Evolutionary conservation across 2,113 vertebrate species (phyloP).

Genomic region (Cryptomyrus ogoouensis): DNA sequence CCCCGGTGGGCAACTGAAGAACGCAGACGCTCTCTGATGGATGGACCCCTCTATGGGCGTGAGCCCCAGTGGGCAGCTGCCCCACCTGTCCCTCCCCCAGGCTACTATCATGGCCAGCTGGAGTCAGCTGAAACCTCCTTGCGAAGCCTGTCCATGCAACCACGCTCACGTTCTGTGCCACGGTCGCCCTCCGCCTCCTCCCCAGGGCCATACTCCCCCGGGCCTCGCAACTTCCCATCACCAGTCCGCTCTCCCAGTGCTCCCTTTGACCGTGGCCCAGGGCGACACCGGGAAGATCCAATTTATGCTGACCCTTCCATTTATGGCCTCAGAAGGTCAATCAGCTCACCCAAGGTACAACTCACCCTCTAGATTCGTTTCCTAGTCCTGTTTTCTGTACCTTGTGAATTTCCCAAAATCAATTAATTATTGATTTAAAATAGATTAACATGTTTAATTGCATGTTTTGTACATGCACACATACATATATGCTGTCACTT

Average conservation of each 20-base stretch:
- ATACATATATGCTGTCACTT: neutral
- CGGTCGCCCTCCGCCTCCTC: slow-evolving; percentile 76
- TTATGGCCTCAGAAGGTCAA: slow-evolving; percentile 76
- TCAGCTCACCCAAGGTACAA: slow-evolving; percentile 86
- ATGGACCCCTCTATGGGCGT: slow-evolving; percentile 61
- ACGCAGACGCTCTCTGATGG: slow-evolving; percentile 73
- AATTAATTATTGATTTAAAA: neutral
- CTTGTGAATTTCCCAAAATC: neutral
- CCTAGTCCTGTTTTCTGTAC: neutral
- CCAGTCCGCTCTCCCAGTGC: slow-evolving; percentile 75
- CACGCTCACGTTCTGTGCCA: slow-evolving; percentile 85
- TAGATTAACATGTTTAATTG: neutral
- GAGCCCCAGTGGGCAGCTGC: slow-evolving; percentile 42
- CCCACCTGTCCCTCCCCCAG: slow-evolving; percentile 40
- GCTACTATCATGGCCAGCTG: slow-evolving; percentile 65
- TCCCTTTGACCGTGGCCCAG: slow-evolving; percentile 66
- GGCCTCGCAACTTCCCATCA: slow-evolving; percentile 67
- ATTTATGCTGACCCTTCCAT: slow-evolving; percentile 71
- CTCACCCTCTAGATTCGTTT: neutral
- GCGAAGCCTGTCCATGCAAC: slow-evolving; percentile 79
- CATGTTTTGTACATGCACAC: neutral
- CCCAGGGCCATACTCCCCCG: slow-evolving; percentile 71
- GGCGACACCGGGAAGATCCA: slow-evolving; percentile 67
- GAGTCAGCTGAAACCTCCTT: slow-evolving; percentile 68
- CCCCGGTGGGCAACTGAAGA: slow-evolving; percentile 75